These are phyloP conservation scores for Philopedon plagiatum DNA, from an alignment of 2,888 invertebrate species.

Conservation along the genomic window DNA sequence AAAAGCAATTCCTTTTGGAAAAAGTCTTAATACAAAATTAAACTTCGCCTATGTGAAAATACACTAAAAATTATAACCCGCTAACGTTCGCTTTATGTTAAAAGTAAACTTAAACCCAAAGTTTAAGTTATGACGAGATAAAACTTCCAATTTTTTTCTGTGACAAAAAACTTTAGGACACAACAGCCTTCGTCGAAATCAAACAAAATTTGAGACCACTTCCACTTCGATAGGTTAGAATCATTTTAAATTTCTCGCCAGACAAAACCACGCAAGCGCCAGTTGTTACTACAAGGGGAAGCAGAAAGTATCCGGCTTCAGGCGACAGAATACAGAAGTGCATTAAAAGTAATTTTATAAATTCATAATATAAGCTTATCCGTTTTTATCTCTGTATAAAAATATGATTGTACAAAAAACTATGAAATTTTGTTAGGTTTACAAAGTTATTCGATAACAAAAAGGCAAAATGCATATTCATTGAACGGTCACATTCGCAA, in stretches of 20 bases:
- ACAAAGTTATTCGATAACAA: no score
- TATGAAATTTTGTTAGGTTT: no score
- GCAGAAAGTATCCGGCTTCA: neutral
- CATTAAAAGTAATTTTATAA: neutral
- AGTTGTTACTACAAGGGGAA: constrained; percentile 2
- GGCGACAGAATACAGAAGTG: no score
- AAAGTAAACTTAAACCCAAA: neutral
- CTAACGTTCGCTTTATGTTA: neutral
- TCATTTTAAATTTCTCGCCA: constrained; percentile 27
- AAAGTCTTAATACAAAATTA: neutral
- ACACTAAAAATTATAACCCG: neutral
- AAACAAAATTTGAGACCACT: constrained; percentile 24
- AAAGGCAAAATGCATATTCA: no score
- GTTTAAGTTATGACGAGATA: neutral
- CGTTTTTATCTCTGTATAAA: no score
- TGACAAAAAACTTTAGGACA: constrained; percentile 1
- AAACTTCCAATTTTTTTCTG: neutral
- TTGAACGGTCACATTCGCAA: no score
- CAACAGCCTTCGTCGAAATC: constrained; percentile 9
- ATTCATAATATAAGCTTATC: no score
- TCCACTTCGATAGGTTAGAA: constrained; percentile 24
- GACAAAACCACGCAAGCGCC: constrained; percentile 6
- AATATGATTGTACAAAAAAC: no score
- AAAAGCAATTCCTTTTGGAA: constrained; percentile 4
- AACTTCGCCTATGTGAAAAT: neutral